Conservation (phyloP, 2,888 invertebrate species). For the Aethes cnicana region DNA sequence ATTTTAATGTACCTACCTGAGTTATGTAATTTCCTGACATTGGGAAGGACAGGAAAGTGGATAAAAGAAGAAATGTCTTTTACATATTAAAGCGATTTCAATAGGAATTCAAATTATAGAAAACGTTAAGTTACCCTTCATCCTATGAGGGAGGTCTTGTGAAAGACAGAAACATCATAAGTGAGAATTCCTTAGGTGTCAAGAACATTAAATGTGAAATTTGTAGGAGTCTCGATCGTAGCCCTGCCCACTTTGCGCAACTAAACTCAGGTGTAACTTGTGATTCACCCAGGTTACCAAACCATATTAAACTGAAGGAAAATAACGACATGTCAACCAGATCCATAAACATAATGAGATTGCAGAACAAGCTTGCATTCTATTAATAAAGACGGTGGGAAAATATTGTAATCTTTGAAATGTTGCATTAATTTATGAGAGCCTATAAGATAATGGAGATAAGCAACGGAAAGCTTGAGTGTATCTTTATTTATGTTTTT, state of each 20-base stretch:
- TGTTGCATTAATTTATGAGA: no score
- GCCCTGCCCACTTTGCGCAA: slow-evolving; percentile 62
- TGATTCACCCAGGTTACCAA: slow-evolving; percentile 41
- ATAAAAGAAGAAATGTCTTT: no score
- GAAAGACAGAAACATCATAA: slow-evolving; percentile 43
- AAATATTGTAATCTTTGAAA: no score
- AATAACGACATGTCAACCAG: slow-evolving; percentile 21
- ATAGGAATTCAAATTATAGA: no score
- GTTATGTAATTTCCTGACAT: no score
- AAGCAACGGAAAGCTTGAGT: no score
- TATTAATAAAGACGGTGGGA: not conserved
- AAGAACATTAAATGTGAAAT: slow-evolving; percentile 53
- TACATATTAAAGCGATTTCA: no score
- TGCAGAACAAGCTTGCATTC: slow-evolving; percentile 2
- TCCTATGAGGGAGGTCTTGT: slow-evolving; percentile 8
- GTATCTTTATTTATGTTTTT: no score
- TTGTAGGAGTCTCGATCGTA: slow-evolving; percentile 52
- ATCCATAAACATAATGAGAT: slow-evolving; percentile 28
- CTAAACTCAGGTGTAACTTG: slow-evolving; percentile 47
- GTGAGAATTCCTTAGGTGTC: slow-evolving; percentile 51
- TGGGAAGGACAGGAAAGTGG: no score
- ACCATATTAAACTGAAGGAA: slow-evolving; percentile 20
- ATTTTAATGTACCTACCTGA: no score
- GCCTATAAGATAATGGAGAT: no score
- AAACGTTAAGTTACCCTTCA: not conserved